Base-by-base conservation (phyloP, 37 sponge, comb jelly and placozoan genomes). In the Cliona cf. orientalis region DNA sequence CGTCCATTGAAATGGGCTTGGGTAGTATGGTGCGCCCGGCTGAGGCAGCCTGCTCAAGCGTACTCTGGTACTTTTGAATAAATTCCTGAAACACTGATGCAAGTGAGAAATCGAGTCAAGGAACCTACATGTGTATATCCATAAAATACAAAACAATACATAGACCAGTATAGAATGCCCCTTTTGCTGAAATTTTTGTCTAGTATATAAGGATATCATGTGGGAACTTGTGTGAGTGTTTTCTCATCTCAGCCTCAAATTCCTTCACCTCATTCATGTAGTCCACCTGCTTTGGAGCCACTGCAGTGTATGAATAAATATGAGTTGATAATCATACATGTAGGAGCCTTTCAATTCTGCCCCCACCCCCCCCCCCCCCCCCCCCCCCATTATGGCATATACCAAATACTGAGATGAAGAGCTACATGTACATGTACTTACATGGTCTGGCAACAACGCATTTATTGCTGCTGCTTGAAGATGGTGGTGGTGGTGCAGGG, bases 51-150 rank as follows among this genome's bases (percentile, higher is more conserved):
- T 76, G 78, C 36, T 82, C 78, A 29, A 82, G 66, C 4, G 83
- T 76, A 34, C 34, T 41, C 41, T 82, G 77, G 49, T 82, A 88
- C 56, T 71, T 75, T 22, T 49, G 82, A 17, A 88, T 55, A 57
- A 88, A 88, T 44, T 88, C 89, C 37, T 82, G 89, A 57, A 88
- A 82, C 25, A 88, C 60, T 1, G 78, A 58, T 5, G 83, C 89
- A 32, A 88, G 89, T 88, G 33, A 7, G 26, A 45, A 38, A 17
- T n/a, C n/a, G 9, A 7, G 60, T 58, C 43, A 75, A 58, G 76
- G 71, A 75, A 39, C 29, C 35, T 59, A 40, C 42, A 75, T 6
- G 28, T 5, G 67, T 35, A 45, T 6, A 2, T 43, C 25, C 22
- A 70, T 1, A 36, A 66, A 2, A 66, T 5, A 66, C 66, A 49